Base-by-base conservation (phyloP, 2,888 invertebrate genomes). In the Apantesis nais region DNA sequence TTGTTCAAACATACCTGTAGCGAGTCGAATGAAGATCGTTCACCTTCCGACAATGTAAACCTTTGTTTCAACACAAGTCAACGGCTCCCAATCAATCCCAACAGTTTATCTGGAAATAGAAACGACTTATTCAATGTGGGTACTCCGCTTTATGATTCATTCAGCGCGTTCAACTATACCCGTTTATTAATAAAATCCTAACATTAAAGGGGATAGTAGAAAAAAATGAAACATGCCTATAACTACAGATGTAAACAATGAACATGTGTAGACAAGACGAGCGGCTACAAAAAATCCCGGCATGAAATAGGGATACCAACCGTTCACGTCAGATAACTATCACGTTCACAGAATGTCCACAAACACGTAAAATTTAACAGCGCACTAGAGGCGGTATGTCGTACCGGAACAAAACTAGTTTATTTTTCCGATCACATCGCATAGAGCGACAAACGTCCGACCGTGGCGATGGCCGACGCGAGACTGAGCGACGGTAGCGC, bases 31-130 rank as follows among this genome's bases (percentile, higher is more conserved):
- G 89, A 88, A 90, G 92, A 90, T 85, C 93, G 92, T 93, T 94
- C 92, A 93, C 93, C 93, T 93, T 90, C 89, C 84, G 87, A 91
- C 91, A 91, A 91, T 89, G 92, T 88, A 91, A 90, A 91, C 90
- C 93, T 94, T 93, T 93, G 94, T 93, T 93, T 91, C 89, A 88
- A 91, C 88, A 89, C 88, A 90, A 93, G 90, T 89, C 92, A 92
- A 92, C 91, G 91, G 89, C 92, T 90, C 90, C 90, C 88, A 92
- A 92, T 92, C 93, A 93, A 93, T 91, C 89, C 90, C 90, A 90
- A 90, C 89, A 89, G 90, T 92, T 92, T 91, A 94, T 94, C 94
- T 94, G 94, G 89, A 94, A 94, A 95, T 92, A 94, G 93, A 94
- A 93, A 92, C 90, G 91, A 86, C 91, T 90, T 87, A 91, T 92